phyloP scores from a whole-genome alignment of 1,140 invertebrate species.

The Ostrea denselamellosa region DNA sequence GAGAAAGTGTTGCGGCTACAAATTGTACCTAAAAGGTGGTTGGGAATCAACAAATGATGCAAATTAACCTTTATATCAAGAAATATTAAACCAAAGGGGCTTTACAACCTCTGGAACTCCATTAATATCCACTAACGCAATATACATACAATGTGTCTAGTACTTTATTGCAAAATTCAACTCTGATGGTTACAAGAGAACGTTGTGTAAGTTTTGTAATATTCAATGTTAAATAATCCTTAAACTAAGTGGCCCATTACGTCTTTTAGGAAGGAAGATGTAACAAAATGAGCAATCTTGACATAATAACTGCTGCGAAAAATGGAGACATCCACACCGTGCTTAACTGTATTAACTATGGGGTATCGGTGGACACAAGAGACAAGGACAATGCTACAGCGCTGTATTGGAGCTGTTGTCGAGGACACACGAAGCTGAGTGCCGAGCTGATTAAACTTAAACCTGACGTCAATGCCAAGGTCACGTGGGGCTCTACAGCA shows the following conservation, averaged over 20 bases:
- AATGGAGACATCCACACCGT: conserved; percentile 42
- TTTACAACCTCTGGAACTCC: neutral
- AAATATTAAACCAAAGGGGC: neutral
- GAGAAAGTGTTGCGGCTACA: no score
- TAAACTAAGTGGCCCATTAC: neutral
- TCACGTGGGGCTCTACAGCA: conserved; percentile 68
- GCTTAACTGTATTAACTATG: conserved; percentile 39
- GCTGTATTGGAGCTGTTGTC: conserved; percentile 68
- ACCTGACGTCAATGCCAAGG: conserved; percentile 64
- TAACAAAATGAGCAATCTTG: neutral
- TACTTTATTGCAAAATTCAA: neutral
- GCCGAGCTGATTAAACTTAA: conserved; percentile 57
- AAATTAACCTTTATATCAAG: no score
- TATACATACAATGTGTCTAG: neutral
- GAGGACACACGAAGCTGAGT: conserved; percentile 63
- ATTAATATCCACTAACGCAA: neutral
- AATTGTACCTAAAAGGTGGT: no score
- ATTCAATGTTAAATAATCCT: neutral
- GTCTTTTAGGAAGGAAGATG: neutral
- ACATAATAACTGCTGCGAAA: conserved; percentile 43
- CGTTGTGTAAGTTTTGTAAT: neutral
- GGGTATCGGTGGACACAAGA: conserved; percentile 50
- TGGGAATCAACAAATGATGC: no score
- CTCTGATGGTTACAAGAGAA: neutral
- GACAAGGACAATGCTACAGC: conserved; percentile 64